Percentiles rank a stretch among this genome's conserved stretches.
Evolutionary conservation across 2,113 vertebrate species (phyloP).

Genomic region (Peromyscus polionotus): DNA sequence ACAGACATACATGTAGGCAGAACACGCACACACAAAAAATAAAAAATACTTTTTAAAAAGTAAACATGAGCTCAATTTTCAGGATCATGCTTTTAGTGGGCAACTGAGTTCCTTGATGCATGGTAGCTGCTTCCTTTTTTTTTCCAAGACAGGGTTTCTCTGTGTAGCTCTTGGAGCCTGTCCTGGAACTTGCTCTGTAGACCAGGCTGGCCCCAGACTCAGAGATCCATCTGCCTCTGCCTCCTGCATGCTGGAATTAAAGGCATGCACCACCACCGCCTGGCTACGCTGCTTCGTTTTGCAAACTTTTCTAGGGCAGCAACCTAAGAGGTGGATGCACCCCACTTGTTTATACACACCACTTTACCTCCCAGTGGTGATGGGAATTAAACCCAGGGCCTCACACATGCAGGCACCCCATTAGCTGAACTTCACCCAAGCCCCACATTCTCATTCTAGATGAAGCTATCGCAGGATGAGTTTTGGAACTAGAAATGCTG

Average conservation of each 20-base stretch:
- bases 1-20: neutral
- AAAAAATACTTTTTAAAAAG: neutral
- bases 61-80: neutral
- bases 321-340: neutral
- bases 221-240: too few species aligned
- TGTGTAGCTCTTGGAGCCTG: too few species aligned
- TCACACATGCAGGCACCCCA: neutral
- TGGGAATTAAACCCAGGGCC: neutral
- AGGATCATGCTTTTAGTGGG: neutral
- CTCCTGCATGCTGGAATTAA: too few species aligned
- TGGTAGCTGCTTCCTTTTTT: neutral
- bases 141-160: too few species aligned
- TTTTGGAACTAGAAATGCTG: neutral
- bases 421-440: neutral
- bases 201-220: too few species aligned
- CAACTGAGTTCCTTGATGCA: neutral
- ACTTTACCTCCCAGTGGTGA: neutral
- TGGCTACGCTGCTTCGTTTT: neutral
- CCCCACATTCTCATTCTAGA: neutral
- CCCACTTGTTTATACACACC: neutral
- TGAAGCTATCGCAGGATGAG: neutral
- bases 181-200: too few species aligned
- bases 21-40: neutral
- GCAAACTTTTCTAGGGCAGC: neutral
- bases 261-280: too few species aligned